Evolutionary conservation across 1,140 invertebrate genomes (phyloP).

Genomic region (Drosophila ananassae): DNA sequence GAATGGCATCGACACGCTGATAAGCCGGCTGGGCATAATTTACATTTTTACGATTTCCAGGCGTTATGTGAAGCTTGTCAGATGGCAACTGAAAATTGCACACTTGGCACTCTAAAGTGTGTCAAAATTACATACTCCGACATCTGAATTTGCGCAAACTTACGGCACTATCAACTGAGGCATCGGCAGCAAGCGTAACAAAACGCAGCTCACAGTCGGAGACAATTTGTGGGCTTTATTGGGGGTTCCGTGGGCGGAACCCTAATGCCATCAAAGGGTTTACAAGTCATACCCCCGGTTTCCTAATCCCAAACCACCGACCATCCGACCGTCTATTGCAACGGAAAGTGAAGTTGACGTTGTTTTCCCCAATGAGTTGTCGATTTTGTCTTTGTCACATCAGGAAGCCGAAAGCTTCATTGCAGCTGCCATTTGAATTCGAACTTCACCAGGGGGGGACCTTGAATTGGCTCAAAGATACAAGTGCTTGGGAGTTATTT

Average conservation of each 20-base stretch:
- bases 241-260: slow-evolving; percentile 1
- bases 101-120: slow-evolving; percentile 59
- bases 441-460: slow-evolving; percentile 7
- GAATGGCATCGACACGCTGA: slow-evolving; percentile 7
- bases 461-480: slow-evolving; percentile 55
- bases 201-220: slow-evolving; percentile 20
- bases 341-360: slow-evolving; percentile 23
- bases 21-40: slow-evolving; percentile 28
- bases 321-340: slow-evolving; percentile 10
- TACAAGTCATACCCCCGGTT: slow-evolving; percentile 44
- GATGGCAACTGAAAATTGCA: slow-evolving; percentile 63
- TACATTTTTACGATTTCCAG: slow-evolving; percentile 32
- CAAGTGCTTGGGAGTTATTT: slow-evolving; percentile 20
- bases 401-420: slow-evolving; percentile 7
- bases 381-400: slow-evolving; percentile 29
- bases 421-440: neutral
- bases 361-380: slow-evolving; percentile 43
- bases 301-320: slow-evolving; percentile 7
- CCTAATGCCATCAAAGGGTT: slow-evolving; percentile 41
- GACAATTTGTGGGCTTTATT: slow-evolving; percentile 17
- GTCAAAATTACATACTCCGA: slow-evolving; percentile 49
- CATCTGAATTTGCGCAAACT: slow-evolving; percentile 5
- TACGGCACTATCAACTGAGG: neutral
- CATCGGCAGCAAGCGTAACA: slow-evolving; percentile 34
- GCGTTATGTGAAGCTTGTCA: slow-evolving; percentile 40